Evolutionary conservation across 2,888 invertebrate genomes (phyloP), one percentile per base, ranked within the genome.

Genomic region (Omphaloscelis lunosa): DNA sequence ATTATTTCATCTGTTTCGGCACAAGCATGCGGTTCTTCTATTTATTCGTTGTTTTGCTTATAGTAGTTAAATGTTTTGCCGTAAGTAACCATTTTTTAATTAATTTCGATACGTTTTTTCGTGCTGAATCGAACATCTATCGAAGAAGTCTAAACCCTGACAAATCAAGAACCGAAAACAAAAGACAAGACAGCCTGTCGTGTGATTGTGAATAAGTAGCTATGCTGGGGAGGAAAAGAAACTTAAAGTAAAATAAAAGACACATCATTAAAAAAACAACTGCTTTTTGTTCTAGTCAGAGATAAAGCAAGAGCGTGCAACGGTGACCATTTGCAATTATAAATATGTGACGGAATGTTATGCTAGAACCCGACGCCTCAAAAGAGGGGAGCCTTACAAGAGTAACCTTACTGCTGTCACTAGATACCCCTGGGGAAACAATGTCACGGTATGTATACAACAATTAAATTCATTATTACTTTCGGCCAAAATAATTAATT

Each of bases 371-470:
- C 63, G 41, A 1, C 77, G 87, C 12, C 0, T 1, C 7, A 34
- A 23, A 12, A 75, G 84, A 63, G 68, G 85, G 5, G 70, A 77
- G 4, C 75, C 78, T 0, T 87, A 87, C 20, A 78, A 11, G 20
- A 85, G 77, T 0, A 86, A 87, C 39, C 3, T 74, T 0, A 80
- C 87, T 1, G 0, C 0, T 11, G 53, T 7, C 34, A 20, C 1
- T 12, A 27, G 68, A 8, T 11, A 71, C 6, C 0, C 73, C 0
- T 72, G 20, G n/a, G 45, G 48, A 0, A 87, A 87, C 23, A 87
- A 87, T 63, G 65, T 85, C 12, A 85, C 86, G 76, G 86, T 86
- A 77, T 12, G 84, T 75, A 72, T 23, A 9, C 67, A 27, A 20
- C 39, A 66, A 29, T 51, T 20, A 3, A 51, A 51, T 51, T 51